Base-by-base conservation (phyloP, 1,140 invertebrate genomes). In the Drosophila novamexicana region DNA sequence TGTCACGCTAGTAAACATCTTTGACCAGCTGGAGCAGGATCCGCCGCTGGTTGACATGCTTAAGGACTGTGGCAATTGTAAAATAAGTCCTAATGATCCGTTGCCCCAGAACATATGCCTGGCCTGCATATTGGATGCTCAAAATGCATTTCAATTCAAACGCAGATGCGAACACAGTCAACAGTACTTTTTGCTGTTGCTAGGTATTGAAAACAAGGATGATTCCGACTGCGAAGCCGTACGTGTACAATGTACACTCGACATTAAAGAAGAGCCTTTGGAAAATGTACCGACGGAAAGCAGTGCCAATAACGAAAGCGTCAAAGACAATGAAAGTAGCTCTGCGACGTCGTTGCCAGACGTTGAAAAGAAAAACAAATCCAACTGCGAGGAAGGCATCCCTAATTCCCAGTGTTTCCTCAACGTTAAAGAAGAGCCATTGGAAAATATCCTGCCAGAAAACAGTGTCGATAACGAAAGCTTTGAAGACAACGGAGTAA, bases 121-220 rank as follows among this genome's bases (percentile, higher is more conserved):
- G n/a, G 12, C 45, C 16, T 80, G 78, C 40, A 49, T 65, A 9
- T 37, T 66, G 37, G 78, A 65, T 7, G 54, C 78, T 1, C 49
- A 80, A 47, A 75, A 57, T 50, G 77, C 77, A 6, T 72, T 62
- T 32, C 36, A 47, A 7, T 81, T 81, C 2, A 77, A 72, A 29
- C 14, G 37, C 14, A 59, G 40, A 59, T 77, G 73, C 34, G 74
- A 81, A 29, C 39, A 68, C 32, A 81, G 68, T 42, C 53, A 56
- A 16, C 59, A 56, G 0, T 68, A 64, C 49, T 74, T 82, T 40
- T 49, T 34, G 34, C 16, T 50, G 5, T 62, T 81, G 5, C 8
- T 79, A 10, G 36, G 5, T 12, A 12, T 7, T 29, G 18, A 34
- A 52, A 7, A n/a, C 22, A 14, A 22, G 56, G 32, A 12, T 18